Evolutionary conservation across 2,797 vertebrate genomes (phyloP), one percentile per base, ranked within the genome.

Genomic region (Oryzias sinensis): DNA sequence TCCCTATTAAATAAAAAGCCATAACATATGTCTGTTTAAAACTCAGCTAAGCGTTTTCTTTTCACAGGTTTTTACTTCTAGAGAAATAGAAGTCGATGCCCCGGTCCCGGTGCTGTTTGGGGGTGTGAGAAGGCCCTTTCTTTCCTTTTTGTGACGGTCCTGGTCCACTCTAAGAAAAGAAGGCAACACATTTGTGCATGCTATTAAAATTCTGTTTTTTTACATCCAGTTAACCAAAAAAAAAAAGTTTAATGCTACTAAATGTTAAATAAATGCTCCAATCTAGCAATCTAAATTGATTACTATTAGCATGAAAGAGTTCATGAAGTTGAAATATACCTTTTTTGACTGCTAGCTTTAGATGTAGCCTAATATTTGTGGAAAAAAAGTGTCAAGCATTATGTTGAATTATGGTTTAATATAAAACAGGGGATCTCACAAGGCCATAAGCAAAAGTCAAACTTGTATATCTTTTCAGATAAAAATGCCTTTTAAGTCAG

Each of bases 41-140:
- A 52, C 22, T 49, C 6, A 2, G 17, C 62, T 42, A 0, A 22
- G 41, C 5, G 22, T 54, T 60, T 27, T 22, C 25, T 49, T 52
- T 6, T 83, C 61, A 84, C 4, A 76, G 24, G 41, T 90, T 82
- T 69, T 93, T 94, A 68, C 91, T 91, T 55, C 11, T 82, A 56
- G 93, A 93, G 60, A 94, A 94, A 76, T 94, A 95, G 76, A 94
- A 94, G 65, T 94, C 93, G 2, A 92, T 87, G 48, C 93, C 93
- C 79, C 91, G 79, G 83, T 91, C 86, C 43, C 66, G 76, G 65
- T 90, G 91, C 58, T 91, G 92, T 1, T 24, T 79, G 6, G 90
- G 82, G 0, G 58, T 60, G 51, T 81, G 71, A 1, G 92, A 88
- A 0, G 90, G 83, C 13, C 89, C 89, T 43, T 79, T 91, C 66